Evolutionary conservation across 1,140 invertebrate species (phyloP).

Genomic region (Trachelipus rathkii): DNA sequence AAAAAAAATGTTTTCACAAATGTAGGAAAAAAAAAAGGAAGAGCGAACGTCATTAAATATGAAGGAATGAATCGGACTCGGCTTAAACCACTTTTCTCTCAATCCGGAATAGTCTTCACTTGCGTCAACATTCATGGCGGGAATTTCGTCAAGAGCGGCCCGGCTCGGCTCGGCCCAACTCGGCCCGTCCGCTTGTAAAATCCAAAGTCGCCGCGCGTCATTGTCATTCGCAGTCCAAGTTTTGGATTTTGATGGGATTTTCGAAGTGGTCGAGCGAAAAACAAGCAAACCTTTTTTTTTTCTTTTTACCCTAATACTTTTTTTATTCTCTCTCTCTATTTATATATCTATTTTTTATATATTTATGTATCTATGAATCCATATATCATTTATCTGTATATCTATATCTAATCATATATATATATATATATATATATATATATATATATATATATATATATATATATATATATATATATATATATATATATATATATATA

Average conservation of each 20-base stretch:
- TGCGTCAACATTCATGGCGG: background rate
- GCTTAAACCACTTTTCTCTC: background rate
- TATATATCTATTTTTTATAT: background rate
- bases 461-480: too few species aligned
- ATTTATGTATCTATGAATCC: too few species aligned
- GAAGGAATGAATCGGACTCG: background rate
- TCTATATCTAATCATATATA: too few species aligned
- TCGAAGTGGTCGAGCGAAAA: background rate
- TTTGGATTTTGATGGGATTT: constrained; percentile 1
- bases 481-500: too few species aligned
- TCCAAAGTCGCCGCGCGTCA: background rate
- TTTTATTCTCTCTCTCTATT: background rate
- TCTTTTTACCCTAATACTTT: background rate
- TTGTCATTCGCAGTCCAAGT: background rate
- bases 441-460: too few species aligned
- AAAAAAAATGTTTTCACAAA: too few species aligned
- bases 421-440: too few species aligned
- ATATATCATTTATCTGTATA: too few species aligned
- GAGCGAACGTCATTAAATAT: background rate
- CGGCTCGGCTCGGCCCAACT: background rate
- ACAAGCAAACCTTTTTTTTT: background rate
- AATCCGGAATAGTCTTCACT: constrained; percentile 3
- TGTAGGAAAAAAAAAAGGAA: background rate
- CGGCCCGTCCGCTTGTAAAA: background rate
- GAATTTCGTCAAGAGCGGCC: background rate